phyloP scores from a whole-genome alignment of 1,140 invertebrate species.

The Batillaria attramentaria region DNA sequence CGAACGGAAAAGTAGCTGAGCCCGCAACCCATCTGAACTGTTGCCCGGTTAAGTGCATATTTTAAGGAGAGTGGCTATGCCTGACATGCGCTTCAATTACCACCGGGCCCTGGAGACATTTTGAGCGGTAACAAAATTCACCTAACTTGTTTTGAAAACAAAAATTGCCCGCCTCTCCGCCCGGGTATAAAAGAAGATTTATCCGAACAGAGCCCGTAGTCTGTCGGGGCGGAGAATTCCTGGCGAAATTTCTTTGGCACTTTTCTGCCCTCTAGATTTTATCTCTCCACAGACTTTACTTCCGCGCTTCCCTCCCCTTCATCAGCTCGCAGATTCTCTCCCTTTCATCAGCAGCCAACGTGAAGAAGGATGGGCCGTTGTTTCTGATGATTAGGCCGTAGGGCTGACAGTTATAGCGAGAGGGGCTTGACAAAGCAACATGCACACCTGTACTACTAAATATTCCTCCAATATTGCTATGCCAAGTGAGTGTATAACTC shows the following conservation, averaged over 20 bases:
- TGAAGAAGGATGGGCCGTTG: conserved; percentile 20
- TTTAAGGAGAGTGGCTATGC: not conserved
- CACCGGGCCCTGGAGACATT: not conserved
- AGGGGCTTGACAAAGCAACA: conserved; percentile 9
- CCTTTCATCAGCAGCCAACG: conserved; percentile 23
- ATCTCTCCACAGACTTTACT: conserved; percentile 18
- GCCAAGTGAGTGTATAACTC: not conserved
- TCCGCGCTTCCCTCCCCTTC: conserved; percentile 9
- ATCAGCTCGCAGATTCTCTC: not conserved
- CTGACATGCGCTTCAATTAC: conserved; percentile 14
- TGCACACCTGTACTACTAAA: conserved; percentile 4
- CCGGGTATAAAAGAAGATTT: conserved; percentile 23
- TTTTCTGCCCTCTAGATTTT: conserved; percentile 23
- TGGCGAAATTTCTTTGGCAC: conserved; percentile 25
- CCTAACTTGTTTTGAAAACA: conserved; percentile 29
- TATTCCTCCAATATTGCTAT: not conserved
- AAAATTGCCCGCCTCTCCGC: conserved; percentile 20
- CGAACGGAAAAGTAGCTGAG: no score
- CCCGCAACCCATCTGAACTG: not conserved
- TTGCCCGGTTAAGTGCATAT: not conserved
- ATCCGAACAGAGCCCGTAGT: conserved; percentile 15
- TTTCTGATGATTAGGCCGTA: not conserved
- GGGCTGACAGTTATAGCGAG: not conserved
- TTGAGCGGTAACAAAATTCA: conserved; percentile 22
- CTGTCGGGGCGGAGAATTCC: conserved; percentile 14